A percentile compares a stretch with the other conserved stretches of the same genome.
Conservation (phyloP, 2,797 vertebrate species). For the Sylvilagus floridanus region DNA sequence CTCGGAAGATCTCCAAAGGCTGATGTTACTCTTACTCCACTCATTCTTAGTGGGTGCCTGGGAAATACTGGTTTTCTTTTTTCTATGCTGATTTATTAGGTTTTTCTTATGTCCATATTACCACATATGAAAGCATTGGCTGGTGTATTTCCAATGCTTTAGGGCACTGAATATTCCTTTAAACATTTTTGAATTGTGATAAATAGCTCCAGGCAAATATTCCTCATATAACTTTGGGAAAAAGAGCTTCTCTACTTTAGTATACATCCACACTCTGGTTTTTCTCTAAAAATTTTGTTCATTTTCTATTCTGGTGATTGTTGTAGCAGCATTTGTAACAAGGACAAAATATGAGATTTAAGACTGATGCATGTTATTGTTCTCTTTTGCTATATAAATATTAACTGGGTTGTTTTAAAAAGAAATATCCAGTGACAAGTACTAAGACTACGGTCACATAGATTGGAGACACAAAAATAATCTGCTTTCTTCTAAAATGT, state of each 20-base stretch:
- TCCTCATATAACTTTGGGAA: slow-evolving; percentile 10
- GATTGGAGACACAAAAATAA: slow-evolving; percentile 70
- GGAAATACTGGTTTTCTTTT: neutral
- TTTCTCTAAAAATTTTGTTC: slow-evolving; percentile 63
- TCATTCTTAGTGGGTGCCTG: neutral
- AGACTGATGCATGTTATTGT: slow-evolving; percentile 78
- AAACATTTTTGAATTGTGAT: neutral
- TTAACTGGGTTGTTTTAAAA: slow-evolving; percentile 76
- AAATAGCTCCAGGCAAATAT: slow-evolving; percentile 13
- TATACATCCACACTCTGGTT: slow-evolving; percentile 50
- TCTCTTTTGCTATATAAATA: slow-evolving; percentile 82
- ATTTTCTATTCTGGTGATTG: slow-evolving; percentile 58
- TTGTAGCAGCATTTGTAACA: slow-evolving; percentile 59
- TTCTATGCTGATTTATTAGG: slow-evolving; percentile 3
- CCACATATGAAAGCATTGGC: slow-evolving; percentile 20
- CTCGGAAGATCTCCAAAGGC: neutral
- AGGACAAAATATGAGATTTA: slow-evolving; percentile 64
- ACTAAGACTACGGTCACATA: slow-evolving; percentile 76
- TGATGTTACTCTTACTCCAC: neutral
- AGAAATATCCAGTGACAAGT: slow-evolving; percentile 75
- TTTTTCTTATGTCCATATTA: slow-evolving; percentile 35
- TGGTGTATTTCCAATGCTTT: slow-evolving; percentile 42
- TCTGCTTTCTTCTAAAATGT: slow-evolving; percentile 71
- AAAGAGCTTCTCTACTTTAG: slow-evolving; percentile 52
- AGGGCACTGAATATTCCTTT: slow-evolving; percentile 14